Conservation (phyloP, 2,113 vertebrate genomes). For the Varanus salvator region DNA sequence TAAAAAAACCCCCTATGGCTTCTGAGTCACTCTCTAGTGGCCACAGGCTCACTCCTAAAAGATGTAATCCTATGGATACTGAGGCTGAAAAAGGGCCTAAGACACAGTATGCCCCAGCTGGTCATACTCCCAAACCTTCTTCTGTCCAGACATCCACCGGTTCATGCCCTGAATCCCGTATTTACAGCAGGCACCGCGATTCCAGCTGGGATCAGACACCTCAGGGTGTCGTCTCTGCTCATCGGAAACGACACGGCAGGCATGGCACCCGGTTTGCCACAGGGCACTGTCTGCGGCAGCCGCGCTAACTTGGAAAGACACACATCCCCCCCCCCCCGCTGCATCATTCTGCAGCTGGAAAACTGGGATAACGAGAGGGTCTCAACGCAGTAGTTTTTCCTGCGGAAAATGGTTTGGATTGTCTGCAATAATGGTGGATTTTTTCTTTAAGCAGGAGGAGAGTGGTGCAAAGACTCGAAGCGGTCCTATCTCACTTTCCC, state of each 20-base stretch:
- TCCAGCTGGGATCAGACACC: neutral
- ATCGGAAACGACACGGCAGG: neutral
- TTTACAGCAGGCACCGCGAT: too few relatives aligned
- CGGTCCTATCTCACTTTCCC: neutral
- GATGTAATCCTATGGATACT: too few relatives aligned
- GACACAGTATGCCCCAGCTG: too few relatives aligned
- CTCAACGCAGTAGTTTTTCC: neutral
- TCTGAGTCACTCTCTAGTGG: too few relatives aligned
- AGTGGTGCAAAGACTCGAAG: neutral
- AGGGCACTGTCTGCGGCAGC: neutral
- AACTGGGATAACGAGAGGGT: neutral
- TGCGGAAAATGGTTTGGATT: neutral
- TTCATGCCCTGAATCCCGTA: neutral
- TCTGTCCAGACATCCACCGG: too few relatives aligned
- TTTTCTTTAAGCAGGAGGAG: neutral
- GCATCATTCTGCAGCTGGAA: neutral
- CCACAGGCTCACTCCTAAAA: too few relatives aligned
- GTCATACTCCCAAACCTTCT: too few relatives aligned
- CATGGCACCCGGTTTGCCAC: neutral
- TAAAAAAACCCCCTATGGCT: too few relatives aligned
- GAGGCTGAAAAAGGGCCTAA: too few relatives aligned
- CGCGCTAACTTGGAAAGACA: neutral
- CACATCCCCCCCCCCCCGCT: too few relatives aligned
- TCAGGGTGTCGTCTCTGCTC: neutral
- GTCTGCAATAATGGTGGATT: neutral